Conservation (phyloP, 2,113 vertebrate genomes). For the Micromys minutus region DNA sequence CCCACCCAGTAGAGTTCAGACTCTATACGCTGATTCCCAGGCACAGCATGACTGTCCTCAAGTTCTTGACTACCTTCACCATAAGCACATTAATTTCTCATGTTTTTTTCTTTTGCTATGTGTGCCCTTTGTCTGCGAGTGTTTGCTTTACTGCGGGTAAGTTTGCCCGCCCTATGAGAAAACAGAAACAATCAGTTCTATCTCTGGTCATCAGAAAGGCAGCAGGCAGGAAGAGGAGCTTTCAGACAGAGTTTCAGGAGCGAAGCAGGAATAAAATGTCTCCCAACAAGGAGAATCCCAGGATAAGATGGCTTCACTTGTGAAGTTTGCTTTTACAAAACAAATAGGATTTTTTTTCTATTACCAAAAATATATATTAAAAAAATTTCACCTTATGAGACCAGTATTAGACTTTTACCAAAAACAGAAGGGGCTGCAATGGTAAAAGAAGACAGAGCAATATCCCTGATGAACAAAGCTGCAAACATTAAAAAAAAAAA, state of each 20-base stretch:
- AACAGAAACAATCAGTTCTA: too few species aligned
- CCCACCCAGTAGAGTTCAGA: background rate
- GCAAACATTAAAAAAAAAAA: too few species aligned
- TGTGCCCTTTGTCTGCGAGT: rapidly evolving
- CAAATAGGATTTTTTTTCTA: background rate
- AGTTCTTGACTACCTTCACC: background rate
- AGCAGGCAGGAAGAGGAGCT: background rate
- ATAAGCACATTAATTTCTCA: background rate
- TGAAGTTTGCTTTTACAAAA: background rate
- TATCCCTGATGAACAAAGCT: background rate
- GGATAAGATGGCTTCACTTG: background rate
- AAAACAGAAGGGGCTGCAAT: background rate
- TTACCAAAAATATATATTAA: background rate
- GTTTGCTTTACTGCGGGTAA: background rate
- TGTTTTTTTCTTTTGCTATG: background rate
- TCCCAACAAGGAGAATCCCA: background rate
- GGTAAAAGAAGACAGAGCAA: background rate
- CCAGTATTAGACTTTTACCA: background rate
- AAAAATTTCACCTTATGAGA: background rate
- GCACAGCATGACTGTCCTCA: background rate
- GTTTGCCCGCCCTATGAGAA: background rate
- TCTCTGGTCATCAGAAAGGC: background rate
- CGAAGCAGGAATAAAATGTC: background rate
- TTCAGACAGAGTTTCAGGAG: background rate
- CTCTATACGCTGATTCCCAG: background rate